Conservation (phyloP, 1,140 invertebrate genomes). For the Pogonomyrmex barbatus region DNA sequence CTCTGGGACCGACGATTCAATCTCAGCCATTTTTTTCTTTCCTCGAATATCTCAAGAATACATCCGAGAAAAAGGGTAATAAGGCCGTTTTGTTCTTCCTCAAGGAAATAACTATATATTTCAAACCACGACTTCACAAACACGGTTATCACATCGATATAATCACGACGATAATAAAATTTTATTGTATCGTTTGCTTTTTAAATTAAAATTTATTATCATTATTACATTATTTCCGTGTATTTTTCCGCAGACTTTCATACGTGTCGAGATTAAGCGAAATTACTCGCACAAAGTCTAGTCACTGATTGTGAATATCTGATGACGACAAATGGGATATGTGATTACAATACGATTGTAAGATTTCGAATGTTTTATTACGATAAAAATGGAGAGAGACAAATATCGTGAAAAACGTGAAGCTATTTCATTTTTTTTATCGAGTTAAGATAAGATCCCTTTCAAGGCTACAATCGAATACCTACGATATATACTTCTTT, state of each 20-base stretch:
- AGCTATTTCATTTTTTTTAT: background rate
- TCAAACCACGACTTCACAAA: background rate
- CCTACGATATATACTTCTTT: background rate
- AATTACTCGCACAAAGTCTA: constrained; percentile 18
- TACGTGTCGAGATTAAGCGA: background rate
- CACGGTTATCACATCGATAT: background rate
- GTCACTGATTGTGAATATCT: constrained; percentile 13
- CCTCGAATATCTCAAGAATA: background rate
- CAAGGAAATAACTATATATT: background rate
- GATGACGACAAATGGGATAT: background rate
- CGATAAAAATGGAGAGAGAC: constrained; percentile 10
- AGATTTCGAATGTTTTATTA: constrained; percentile 18
- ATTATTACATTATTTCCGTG: background rate
- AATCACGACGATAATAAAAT: background rate
- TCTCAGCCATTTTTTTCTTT: constrained; percentile 10
- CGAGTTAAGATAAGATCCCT: constrained; percentile 31
- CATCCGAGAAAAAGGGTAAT: background rate
- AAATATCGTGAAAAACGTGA: background rate
- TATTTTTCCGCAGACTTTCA: background rate
- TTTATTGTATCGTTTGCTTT: background rate
- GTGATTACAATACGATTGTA: background rate
- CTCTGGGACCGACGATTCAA: background rate
- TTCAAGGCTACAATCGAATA: background rate
- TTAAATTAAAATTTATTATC: too few relatives aligned
- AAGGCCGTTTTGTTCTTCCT: background rate